Percentiles rank a stretch among this genome's conserved stretches.
phyloP scores from a whole-genome alignment of 2,888 invertebrate species.

The Endotricha flammealis region DNA sequence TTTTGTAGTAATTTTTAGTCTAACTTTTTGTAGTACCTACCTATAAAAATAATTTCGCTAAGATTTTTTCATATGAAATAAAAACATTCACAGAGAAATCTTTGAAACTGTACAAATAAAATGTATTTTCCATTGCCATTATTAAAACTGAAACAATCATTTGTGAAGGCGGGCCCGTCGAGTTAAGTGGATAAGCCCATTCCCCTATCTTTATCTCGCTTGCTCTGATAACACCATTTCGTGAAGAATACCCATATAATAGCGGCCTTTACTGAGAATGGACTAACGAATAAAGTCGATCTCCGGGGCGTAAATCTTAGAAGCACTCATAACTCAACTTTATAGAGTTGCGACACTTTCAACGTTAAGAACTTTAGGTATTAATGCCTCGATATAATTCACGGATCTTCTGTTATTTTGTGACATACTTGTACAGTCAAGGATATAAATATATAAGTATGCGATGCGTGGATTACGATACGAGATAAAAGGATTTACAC shows the following conservation, averaged over 20 bases:
- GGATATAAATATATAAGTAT: too few species aligned
- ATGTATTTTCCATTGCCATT: conserved; percentile 17
- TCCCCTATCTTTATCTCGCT: conserved; percentile 44
- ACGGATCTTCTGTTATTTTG: conserved; percentile 3
- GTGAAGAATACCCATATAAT: conserved; percentile 61
- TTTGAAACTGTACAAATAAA: too few species aligned
- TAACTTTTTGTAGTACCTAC: too few species aligned
- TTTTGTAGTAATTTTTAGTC: too few species aligned
- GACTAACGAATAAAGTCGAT: conserved; percentile 69
- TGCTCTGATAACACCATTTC: conserved; percentile 49
- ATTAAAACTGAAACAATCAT: conserved; percentile 17
- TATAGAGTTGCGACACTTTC: conserved; percentile 63
- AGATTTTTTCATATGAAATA: too few species aligned
- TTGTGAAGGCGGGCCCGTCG: not conserved
- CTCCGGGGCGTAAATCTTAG: conserved; percentile 61
- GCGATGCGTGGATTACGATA: too few species aligned
- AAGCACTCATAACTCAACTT: conserved; percentile 64
- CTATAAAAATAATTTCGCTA: too few species aligned
- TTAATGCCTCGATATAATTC: conserved; percentile 11
- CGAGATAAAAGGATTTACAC: too few species aligned
- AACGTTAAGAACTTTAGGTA: conserved; percentile 29
- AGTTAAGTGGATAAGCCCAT: conserved; percentile 45
- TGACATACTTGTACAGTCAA: too few species aligned
- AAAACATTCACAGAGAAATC: too few species aligned
- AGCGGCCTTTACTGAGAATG: conserved; percentile 52